Conservation (phyloP, 2,888 invertebrate genomes). For the Papilio demoleus region DNA sequence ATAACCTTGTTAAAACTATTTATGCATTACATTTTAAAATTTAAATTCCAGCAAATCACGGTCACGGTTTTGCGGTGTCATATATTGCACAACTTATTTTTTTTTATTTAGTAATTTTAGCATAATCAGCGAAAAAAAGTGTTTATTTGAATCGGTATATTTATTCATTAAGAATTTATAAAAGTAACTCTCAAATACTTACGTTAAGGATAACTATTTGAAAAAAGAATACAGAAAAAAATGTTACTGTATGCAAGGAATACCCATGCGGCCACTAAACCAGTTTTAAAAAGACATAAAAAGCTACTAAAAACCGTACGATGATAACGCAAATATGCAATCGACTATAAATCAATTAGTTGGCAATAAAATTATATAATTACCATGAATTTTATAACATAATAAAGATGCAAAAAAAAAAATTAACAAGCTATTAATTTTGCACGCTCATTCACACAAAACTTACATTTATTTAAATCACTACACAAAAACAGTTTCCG, state of each 20-base stretch:
- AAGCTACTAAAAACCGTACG: not conserved
- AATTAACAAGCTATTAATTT: not conserved
- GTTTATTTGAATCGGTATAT: no score
- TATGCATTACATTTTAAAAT: not conserved
- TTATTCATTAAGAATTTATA: no score
- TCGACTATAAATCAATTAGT: conserved; percentile 1
- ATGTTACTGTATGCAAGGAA: not conserved
- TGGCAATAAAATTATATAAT: conserved; percentile 14
- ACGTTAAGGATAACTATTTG: not conserved
- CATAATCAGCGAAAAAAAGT: no score
- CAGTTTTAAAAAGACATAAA: conserved; percentile 17
- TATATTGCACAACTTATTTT: not conserved
- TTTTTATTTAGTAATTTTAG: no score
- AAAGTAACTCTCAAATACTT: no score
- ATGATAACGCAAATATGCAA: not conserved
- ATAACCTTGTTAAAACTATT: not conserved
- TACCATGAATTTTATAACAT: conserved; percentile 1
- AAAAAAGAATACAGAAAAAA: not conserved
- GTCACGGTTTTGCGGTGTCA: not conserved
- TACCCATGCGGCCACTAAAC: conserved; percentile 12
- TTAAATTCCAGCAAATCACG: not conserved
- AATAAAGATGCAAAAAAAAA: not conserved
- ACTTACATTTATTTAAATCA: conserved; percentile 1
- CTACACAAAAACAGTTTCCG: conserved; percentile 28
- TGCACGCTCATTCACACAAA: not conserved